Evolutionary conservation across 1,140 invertebrate species (phyloP), one percentile per base, ranked within the genome.

Genomic region (Neuroterus valhalla): DNA sequence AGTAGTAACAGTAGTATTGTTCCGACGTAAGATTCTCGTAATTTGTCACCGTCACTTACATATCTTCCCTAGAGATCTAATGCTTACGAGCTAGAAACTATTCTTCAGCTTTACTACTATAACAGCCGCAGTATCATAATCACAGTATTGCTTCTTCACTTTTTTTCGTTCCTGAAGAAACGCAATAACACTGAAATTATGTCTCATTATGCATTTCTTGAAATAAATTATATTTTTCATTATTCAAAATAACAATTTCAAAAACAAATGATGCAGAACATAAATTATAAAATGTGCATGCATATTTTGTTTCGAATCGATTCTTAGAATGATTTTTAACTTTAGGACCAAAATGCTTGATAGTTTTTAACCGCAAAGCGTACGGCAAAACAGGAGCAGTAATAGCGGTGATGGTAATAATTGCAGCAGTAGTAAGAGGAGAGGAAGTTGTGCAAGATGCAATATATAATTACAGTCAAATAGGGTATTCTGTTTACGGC

Each of bases 71-170:
- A 46, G n/a, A 46, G 15, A 1, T 46, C 45, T 46, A 46, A 14
- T 46, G 0, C 45, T 45, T 46, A 46, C 45, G 14, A 46, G 5
- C n/a, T 46, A 46, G 1, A 46, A 46, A 45, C 8, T 15, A 46
- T 45, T 45, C 2, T 45, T 3, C 43, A 45, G 14, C 14, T 14
- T 45, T 45, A 45, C 10, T 45, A 45, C 14, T 46, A 15, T 46
- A 15, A 12, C n/a, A 46, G 70, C 80, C 80, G 77, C 77, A 78
- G 72, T 79, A 81, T 72, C 66, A 70, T 48, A 66, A 66, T 74
- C 50, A 44, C 68, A 74, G 31, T 73, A 76, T 52, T 72, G 12
- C 15, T 48, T 48, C 2, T 48, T 48, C 4, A 17, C n/a, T 5
- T 31, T 48, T 15, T 45, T 45, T 45, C 44, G 44, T 45, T 45